A percentile compares a stretch with the other conserved stretches of the same genome.
phyloP scores from a whole-genome alignment of 2,113 vertebrate species.

The Nothobranchius kuhntae region DNA sequence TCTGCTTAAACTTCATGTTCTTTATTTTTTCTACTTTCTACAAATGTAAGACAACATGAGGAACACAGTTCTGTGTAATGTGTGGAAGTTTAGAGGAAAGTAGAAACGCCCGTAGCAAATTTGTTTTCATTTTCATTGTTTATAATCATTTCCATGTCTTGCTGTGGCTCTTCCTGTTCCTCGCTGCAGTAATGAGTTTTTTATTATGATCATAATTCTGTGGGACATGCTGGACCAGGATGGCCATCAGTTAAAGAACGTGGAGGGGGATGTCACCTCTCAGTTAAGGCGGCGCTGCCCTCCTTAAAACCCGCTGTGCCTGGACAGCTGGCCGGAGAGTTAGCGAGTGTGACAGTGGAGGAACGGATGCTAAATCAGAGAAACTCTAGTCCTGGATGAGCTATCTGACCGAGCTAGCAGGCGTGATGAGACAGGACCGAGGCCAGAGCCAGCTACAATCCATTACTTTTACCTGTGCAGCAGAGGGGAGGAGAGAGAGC shows the following conservation, averaged over 20 bases:
- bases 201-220: slow-evolving; percentile 25
- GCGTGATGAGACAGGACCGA: slow-evolving; percentile 61
- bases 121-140: slow-evolving; percentile 12
- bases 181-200: slow-evolving; percentile 8
- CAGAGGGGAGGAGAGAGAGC: slow-evolving; percentile 33
- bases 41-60: too few species aligned
- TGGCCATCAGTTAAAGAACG: slow-evolving; percentile 53
- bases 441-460: slow-evolving; percentile 63
- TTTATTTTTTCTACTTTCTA: too few species aligned
- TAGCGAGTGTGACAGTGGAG: slow-evolving; percentile 64
- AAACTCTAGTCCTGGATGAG: slow-evolving; percentile 36
- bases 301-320: slow-evolving; percentile 59
- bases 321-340: slow-evolving; percentile 66
- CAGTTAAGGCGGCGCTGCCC: slow-evolving; percentile 60
- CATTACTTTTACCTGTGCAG: slow-evolving; percentile 72
- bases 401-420: slow-evolving; percentile 48
- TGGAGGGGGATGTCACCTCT: slow-evolving; percentile 60
- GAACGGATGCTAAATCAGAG: slow-evolving; percentile 62
- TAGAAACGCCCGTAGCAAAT: accelerated
- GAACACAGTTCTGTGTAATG: too few species aligned
- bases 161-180: slow-evolving; percentile 11
- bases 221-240: slow-evolving; percentile 41
- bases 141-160: slow-evolving; percentile 3
- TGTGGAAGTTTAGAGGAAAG: not conserved
- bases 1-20: too few species aligned